Base-by-base conservation (phyloP, 2,888 invertebrate species). In the Standfussiana lucernea region DNA sequence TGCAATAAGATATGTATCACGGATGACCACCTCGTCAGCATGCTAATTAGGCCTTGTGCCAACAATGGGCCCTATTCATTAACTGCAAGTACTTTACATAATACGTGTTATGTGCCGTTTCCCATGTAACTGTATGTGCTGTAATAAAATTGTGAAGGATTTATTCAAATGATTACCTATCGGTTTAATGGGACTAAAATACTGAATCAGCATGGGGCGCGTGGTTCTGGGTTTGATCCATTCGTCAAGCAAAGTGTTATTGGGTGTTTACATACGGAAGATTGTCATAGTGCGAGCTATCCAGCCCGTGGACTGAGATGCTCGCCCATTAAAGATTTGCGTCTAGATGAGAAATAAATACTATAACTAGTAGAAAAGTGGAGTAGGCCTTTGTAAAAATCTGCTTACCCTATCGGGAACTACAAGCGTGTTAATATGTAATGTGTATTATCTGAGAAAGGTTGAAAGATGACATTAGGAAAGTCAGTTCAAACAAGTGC, bases 61-160 rank as follows among this genome's bases (percentile, higher is more conserved):
- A 75, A 89, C 89, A 89, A 89, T 85, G 85, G 70, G 69, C 82
- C 65, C 81, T 86, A 86, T 89, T 86, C 87, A 89, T 75, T 59
- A 53, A 62, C 53, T 82, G 81, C 69, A 83, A 75, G 37, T 64
- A 71, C 72, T 79, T 86, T 72, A 78, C 72, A 81, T 83, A 86
- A 28, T 73, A 74, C 35, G 72, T 79, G 62, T 61, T 70, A 61
- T 69, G 50, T 65, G 32, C 62, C 37, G 15, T 40, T 66, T n/a
- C 65, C 50, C 45, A 64, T 64, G 65, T 71, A 24, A 70, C n/a
- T 62, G 21, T 5, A 18, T 69, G 28, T 56, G 32, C 2, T 28
- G 79, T 35, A 24, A 42, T 77, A 28, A 47, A 28, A 21, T 50
- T 62, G 18, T 78, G 24, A 70, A 62, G 61, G 28, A 42, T 37